A percentile compares a stretch with the other conserved stretches of the same genome.
Conservation (phyloP, 1,140 invertebrate genomes). For the Saccostrea cuccullata region DNA sequence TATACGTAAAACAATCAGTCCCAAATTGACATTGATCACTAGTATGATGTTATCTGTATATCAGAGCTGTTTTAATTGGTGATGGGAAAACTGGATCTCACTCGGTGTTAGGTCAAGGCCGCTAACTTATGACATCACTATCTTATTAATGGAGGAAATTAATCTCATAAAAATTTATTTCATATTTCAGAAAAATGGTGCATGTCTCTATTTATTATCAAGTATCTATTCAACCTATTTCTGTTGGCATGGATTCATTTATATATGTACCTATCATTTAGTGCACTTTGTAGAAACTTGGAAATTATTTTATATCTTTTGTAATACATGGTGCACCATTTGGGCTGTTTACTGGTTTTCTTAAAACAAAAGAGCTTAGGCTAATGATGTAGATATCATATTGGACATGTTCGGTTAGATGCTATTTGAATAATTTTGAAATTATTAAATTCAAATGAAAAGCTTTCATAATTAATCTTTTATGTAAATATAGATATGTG, state of each 20-base stretch:
- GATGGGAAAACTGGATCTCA: not conserved
- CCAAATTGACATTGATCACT: not conserved
- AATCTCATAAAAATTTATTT: not conserved
- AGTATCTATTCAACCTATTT: not conserved
- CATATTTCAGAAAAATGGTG: constrained; percentile 17
- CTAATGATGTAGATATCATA: not conserved
- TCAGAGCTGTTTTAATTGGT: constrained; percentile 5
- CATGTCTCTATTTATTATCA: not conserved
- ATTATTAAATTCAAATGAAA: not conserved
- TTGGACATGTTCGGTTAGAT: not conserved
- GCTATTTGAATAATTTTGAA: not conserved
- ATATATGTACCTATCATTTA: not conserved
- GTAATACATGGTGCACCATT: not conserved
- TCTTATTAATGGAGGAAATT: not conserved
- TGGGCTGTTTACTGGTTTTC: not conserved
- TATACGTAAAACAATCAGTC: not conserved
- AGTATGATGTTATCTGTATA: not conserved
- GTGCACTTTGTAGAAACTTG: not conserved
- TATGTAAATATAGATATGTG: not conserved
- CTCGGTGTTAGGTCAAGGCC: no score
- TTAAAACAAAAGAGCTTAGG: not conserved
- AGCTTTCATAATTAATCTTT: not conserved
- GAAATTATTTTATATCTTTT: not conserved
- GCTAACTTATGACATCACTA: no score
- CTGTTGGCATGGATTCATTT: not conserved